Evolutionary conservation across 2,113 vertebrate species (phyloP).

Genomic region (human (Homo sapiens)): GRCh38 chr3:9628501-9629000

Average conservation of each 20-base stretch:
- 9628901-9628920: not conserved
- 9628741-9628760: not conserved
- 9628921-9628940: not conserved
- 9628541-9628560: not conserved
- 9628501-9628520: not conserved
- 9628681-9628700: not conserved
- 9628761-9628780: not conserved
- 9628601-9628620: not conserved
- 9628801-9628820: not conserved
- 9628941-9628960: not conserved
- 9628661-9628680: not conserved
- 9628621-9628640: not conserved
- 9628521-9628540: not conserved
- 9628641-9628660: not conserved
- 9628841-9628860: not conserved
- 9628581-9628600: not conserved
- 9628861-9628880: not conserved
- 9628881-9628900: too few relatives aligned
- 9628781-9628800: not conserved
- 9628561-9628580: not conserved
- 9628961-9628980: not conserved
- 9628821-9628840: not conserved
- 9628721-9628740: not conserved
- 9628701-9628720: not conserved
- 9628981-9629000: not conserved